Base-by-base conservation (phyloP, 2,797 vertebrate genomes). In the Botia almorhae region DNA sequence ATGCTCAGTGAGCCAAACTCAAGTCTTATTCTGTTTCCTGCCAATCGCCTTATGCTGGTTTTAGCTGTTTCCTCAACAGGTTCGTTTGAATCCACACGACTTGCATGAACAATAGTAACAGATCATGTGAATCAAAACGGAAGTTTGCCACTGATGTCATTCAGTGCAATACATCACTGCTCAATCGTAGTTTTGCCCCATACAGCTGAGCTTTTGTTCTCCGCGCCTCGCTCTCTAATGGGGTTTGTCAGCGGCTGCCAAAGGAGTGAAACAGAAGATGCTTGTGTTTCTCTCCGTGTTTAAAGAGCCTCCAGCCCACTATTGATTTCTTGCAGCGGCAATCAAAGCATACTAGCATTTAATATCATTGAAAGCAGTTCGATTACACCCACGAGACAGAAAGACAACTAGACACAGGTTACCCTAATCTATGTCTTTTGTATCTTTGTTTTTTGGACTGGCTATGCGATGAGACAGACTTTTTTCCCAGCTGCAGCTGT, bases 221-320 rank as follows among this genome's bases (percentile, higher is more conserved):
- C 29, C 48, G 0, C 11, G 29, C 50, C 76, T 72, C 53, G 21
- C 76, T 72, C 43, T 23, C 70, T 60, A 72, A 60, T 51, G 26
- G 51, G 46, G 50, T n/a, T 60, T 75, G 71, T 16, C 55, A 23
- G 29, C 6, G 64, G 69, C 50, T 78, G 78, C 61, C 68, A 73
- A 73, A 76, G 69, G 50, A n/a, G 58, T 79, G 85, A 84, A 84
- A 85, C 82, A 68, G 74, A 76, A 85, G 83, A 78, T 29, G 76
- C 82, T 61, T 69, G 21, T 73, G 78, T 83, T 83, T 83, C 48
- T 55, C 58, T 50, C n/a, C 64, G 79, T 76, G 36, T 68, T 74
- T 68, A 71, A 71, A 79, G 67, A 76, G 51, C 75, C 80, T 81
- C 50, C 65, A 43, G 51, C 8, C 81, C 14, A 55, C 71, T 82